Percentiles rank a stretch among this genome's conserved stretches.
Evolutionary conservation across 1,140 invertebrate species (phyloP).

Genomic region (Drosophila prosaltans): DNA sequence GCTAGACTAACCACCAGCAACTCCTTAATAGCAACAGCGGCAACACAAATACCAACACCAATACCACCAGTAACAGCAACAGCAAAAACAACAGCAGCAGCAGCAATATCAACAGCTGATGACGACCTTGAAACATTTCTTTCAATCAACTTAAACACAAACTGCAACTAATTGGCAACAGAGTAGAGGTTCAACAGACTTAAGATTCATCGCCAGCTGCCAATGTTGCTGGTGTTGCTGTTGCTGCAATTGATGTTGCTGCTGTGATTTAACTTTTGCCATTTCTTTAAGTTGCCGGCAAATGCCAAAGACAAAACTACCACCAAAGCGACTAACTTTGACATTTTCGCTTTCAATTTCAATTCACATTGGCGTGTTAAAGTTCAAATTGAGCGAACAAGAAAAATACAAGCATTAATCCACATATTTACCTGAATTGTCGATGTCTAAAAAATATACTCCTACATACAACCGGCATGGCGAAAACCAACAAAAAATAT

Average conservation of each 20-base stretch:
- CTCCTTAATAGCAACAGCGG: background rate
- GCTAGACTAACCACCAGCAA: background rate
- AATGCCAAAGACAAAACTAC: constrained; percentile 53
- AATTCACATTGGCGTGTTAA: constrained; percentile 55
- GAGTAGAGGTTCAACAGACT: background rate
- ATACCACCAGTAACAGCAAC: constrained; percentile 14
- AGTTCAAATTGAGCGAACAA: constrained; percentile 67
- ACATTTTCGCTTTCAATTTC: constrained; percentile 53
- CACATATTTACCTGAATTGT: background rate
- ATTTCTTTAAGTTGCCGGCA: constrained; percentile 72
- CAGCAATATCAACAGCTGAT: constrained; percentile 39
- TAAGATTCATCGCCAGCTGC: constrained; percentile 18
- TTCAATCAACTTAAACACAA: constrained; percentile 44
- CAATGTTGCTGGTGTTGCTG: constrained; percentile 11
- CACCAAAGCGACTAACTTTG: constrained; percentile 56
- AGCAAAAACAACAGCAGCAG: constrained; percentile 13
- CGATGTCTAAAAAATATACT: background rate
- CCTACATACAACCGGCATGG: constrained; percentile 45
- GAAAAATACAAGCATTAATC: constrained; percentile 4
- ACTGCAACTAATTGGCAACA: constrained; percentile 5
- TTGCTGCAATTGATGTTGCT: background rate
- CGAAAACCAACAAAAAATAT: background rate
- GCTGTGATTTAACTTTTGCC: constrained; percentile 69
- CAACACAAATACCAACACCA: constrained; percentile 19
- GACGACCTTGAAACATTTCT: constrained; percentile 71